These are phyloP conservation scores for Heliconius hewitsoni DNA, from an alignment of 1,140 invertebrate species.

Conservation along the genomic window DNA sequence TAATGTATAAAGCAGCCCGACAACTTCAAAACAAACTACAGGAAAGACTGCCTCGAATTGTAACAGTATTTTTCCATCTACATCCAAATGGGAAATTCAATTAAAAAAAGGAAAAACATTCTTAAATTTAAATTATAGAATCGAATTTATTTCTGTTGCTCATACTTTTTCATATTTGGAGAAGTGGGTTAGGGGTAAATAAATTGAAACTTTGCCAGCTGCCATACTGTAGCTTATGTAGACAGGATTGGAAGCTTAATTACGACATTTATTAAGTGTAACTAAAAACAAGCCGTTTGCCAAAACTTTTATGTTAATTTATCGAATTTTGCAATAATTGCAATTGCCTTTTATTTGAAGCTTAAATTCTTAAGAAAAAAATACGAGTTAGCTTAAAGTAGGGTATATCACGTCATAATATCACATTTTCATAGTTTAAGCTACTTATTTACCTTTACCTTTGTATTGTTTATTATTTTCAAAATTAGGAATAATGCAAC, in stretches of 20 bases:
- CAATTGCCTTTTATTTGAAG: background rate
- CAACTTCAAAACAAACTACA: slow-evolving; percentile 15
- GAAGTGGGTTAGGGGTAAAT: slow-evolving; percentile 42
- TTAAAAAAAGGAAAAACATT: slow-evolving; percentile 32
- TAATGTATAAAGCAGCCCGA: background rate
- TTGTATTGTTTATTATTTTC: too few species aligned
- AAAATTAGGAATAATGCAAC: too few species aligned
- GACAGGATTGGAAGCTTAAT: slow-evolving; percentile 38
- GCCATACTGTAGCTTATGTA: slow-evolving; percentile 39
- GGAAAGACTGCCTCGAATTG: slow-evolving; percentile 7
- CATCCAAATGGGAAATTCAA: slow-evolving; percentile 25
- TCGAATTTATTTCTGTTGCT: slow-evolving; percentile 39
- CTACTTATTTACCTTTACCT: background rate
- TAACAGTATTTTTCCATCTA: slow-evolving; percentile 22
- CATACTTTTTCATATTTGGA: slow-evolving; percentile 43
- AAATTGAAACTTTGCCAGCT: slow-evolving; percentile 43
- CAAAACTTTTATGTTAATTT: slow-evolving; percentile 29
- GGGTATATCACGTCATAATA: background rate
- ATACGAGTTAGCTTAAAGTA: background rate
- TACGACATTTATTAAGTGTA: slow-evolving; percentile 40
- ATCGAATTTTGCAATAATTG: slow-evolving; percentile 16
- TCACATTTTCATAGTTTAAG: background rate
- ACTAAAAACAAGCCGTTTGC: slow-evolving; percentile 34
- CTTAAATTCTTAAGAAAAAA: background rate
- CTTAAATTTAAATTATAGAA: slow-evolving; percentile 38